Base-by-base conservation (phyloP, 2,113 vertebrate genomes). In the Chaetorhynchus papuensis region DNA sequence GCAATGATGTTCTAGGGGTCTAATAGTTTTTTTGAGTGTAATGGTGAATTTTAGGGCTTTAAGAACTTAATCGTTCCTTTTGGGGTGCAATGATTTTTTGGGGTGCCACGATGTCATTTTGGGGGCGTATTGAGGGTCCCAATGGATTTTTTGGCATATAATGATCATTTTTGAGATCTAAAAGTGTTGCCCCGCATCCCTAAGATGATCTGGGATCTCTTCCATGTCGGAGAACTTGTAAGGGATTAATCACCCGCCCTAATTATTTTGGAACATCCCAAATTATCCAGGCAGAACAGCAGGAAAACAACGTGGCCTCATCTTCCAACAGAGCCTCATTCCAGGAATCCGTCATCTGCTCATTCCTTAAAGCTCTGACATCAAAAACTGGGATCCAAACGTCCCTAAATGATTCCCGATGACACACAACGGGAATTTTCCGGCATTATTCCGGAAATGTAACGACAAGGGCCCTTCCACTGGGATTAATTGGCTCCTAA, bases 361-460 rank as follows among this genome's bases (percentile, higher is more conserved):
- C 88, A 69, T 92, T 93, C 95, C 87, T 93, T 74, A 92, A 69
- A 85, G 71, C 92, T 79, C 88, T 21, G 95, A 80, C 93, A 85
- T 87, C 72, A 31, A 78, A 92, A 85, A 10, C 91, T 27, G 20
- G 77, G 96, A 95, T 96, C 94, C 83, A 44, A 96, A 64, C 30
- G 17, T 31, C 76, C 71, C 68, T 89, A 75, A 96, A 41, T 21
- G 94, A 37, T 90, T 96, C 95, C 95, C 6, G 90, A 94, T 85
- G 97, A 85, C 94, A 68, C 70, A 7, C 76, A 31, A 86, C 27
- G 74, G 96, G 90, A 92, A 93, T 89, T 94, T 79, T 68, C 94
- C 68, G 85, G 66, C 90, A 2, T 80, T 35, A 22, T 71, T 39
- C 96, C 87, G 95, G 97, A 97, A 97, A 97, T 95, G 97, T 96